phyloP scores from a whole-genome alignment of 2,888 invertebrate species.

The Belgica antarctica region DNA sequence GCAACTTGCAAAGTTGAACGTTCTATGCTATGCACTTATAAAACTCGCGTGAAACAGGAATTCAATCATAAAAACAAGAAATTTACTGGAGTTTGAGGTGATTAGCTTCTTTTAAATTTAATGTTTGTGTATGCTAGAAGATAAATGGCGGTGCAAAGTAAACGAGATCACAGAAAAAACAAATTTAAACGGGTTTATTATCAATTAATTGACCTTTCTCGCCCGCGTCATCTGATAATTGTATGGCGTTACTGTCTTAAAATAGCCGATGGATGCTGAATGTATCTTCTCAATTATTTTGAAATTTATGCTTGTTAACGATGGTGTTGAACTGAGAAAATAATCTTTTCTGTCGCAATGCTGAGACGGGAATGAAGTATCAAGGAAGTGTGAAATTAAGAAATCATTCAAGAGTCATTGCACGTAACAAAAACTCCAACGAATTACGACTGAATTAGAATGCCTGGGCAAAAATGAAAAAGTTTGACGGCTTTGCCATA shows the following conservation, averaged over 20 bases:
- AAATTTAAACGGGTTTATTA: not conserved
- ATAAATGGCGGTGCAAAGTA: not conserved
- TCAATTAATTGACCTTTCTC: not conserved
- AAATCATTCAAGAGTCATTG: not conserved
- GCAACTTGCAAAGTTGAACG: constrained; percentile 13
- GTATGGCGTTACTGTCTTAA: not conserved
- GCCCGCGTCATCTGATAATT: not conserved
- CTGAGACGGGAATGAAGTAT: no score
- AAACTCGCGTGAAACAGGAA: not conserved
- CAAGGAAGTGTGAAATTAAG: not conserved
- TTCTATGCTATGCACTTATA: constrained; percentile 2
- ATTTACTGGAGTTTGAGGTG: not conserved
- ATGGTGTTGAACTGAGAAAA: not conserved
- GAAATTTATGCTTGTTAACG: not conserved
- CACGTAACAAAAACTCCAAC: not conserved
- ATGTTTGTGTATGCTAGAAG: not conserved
- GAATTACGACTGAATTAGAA: no score
- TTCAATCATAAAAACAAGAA: not conserved
- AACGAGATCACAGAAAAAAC: no score
- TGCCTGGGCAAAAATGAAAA: no score
- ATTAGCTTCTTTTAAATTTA: not conserved
- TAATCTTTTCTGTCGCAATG: not conserved
- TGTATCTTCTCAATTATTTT: no score
- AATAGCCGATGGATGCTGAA: no score
- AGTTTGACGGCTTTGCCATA: no score